Evolutionary conservation across 2,888 invertebrate species (phyloP), one percentile per base, ranked within the genome.

Genomic region (Perdita meconis): DNA sequence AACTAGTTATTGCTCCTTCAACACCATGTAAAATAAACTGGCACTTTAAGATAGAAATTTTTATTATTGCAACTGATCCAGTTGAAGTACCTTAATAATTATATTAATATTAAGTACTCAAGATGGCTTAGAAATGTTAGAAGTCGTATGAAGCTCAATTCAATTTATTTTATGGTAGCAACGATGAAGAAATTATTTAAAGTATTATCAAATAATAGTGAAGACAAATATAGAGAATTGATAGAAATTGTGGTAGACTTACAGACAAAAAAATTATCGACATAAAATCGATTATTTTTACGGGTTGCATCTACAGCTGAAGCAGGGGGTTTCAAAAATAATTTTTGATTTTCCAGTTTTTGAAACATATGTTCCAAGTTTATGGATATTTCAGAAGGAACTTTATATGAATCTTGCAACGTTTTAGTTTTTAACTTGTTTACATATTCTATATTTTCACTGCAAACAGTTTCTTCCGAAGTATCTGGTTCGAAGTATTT

Each of bases 221-320:
- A 6, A 30, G 2, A 30, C 6, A 30, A 30, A 30, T 30, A 19
- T n/a, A 36, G 1, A 0, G 10, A 16, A 16, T 26, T 50, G 26
- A 16, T 26, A 30, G 19, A 59, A 57, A 26, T 16, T 3, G 8
- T 30, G 26, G 30, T 13, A 55, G 0, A 81, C 94, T 92, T 90
- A 95, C 95, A 93, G 40, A 95, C 88, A 64, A 95, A 89, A 81
- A 95, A 95, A 83, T 94, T 94, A 63, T 94, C 92, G 12, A 94
- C 90, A 34, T 94, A 79, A 81, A 95, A 94, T 0, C 94, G 93
- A 56, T 93, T 92, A 19, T 90, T 91, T 5, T 90, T 84, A 0
- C 93, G 80, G 0, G 94, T 94, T 0, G 94, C 94, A 80, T 95
- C 95, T 0, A 92, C 90, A 0, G 94, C 94, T 13, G 94, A 19